Evolutionary conservation across 2,113 vertebrate genomes (phyloP), one percentile per base, ranked within the genome.

Genomic region (Seriola rivoliana): DNA sequence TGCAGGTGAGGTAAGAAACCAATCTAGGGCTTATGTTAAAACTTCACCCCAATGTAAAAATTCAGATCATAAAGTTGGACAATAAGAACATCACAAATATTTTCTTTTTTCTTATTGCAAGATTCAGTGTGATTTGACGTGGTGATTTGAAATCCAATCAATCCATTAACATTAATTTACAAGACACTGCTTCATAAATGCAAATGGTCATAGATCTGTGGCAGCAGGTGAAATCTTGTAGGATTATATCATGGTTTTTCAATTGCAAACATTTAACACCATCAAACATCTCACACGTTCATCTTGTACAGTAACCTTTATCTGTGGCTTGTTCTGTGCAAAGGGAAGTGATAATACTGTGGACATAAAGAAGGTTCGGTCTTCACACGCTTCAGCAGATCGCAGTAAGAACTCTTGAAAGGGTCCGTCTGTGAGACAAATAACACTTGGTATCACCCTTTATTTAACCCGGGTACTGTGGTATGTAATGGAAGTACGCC

Each of bases 391-490:
- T 42, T 55, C 64, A 69, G 40, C 36, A 68, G 52, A 68, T 77
- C 62, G 25, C 84, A 57, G 29, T 40, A 40, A 42, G 52, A 71
- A 17, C 71, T 42, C 17, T 62, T 40, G 52, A 71, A 71, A 68
- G 65, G 8, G 6, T 75, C 67, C 50, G 48, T 59, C 80, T 75
- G 65, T 76, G 66, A 82, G 60, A 79, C 50, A 70, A 78, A 75
- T 40, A 58, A 32, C 19, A 69, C 52, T 59, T 14, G 3, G 32
- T 54, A 71, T 67, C 78, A 75, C 3, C 29, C 48, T 63, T 65
- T 50, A 67, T 66, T 71, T 67, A 62, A 79, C 40, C 58, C 42
- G 54, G 25, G 36, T 52, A 34, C 42, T 44, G 68, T 12, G 59
- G 19, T 29, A 50, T 82, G 75, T 71, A 60, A 75, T 67, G 34